Evolutionary conservation across 2,113 vertebrate species (phyloP).

Genomic region (Saiga tatarica): DNA sequence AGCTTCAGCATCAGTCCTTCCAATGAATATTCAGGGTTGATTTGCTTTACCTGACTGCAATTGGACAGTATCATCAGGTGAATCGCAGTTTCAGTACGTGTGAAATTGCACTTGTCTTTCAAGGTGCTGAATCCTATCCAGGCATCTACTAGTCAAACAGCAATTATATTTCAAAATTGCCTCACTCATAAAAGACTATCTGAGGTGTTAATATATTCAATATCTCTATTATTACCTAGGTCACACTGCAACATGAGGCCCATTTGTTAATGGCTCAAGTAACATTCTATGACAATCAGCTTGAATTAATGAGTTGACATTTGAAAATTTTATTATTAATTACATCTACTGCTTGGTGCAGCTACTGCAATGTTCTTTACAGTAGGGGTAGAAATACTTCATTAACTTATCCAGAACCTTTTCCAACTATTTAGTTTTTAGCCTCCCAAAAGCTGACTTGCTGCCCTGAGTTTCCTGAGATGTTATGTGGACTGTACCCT

Average conservation of each 20-base stretch:
- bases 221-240: neutral
- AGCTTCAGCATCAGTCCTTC: neutral
- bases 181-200: neutral
- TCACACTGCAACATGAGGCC: neutral
- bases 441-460: neutral
- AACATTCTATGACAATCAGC: neutral
- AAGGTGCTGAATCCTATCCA: neutral
- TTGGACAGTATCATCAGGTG: neutral
- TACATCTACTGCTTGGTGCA: neutral
- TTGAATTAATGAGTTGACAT: constrained; percentile 48
- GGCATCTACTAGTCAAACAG: neutral
- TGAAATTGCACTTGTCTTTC: neutral
- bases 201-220: neutral
- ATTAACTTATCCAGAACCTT: neutral
- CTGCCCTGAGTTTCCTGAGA: neutral
- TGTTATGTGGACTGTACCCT: neutral
- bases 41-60: neutral
- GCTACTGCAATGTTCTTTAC: neutral
- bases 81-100: neutral
- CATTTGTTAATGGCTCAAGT: constrained; percentile 27
- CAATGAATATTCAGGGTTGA: neutral
- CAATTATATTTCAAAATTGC: neutral
- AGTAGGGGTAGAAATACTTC: neutral
- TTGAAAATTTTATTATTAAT: constrained; percentile 39
- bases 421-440: neutral